Percentiles rank a stretch among this genome's conserved stretches.
Conservation (phyloP, 2,113 vertebrate genomes). For the Eclectus roratus region DNA sequence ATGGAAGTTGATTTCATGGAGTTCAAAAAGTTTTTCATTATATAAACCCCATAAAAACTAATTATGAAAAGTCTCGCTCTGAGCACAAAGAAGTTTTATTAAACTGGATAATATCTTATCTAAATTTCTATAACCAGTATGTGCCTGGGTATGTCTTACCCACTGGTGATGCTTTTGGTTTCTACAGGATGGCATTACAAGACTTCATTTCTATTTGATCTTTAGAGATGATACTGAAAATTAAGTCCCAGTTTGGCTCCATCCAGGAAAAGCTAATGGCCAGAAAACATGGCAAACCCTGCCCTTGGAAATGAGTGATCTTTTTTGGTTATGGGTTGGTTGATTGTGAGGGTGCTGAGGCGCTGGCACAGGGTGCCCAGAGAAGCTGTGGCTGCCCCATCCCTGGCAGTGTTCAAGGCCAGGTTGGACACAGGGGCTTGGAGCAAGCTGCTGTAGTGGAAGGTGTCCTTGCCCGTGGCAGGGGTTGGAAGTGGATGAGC, state of each 20-base stretch:
- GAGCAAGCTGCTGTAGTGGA: background rate
- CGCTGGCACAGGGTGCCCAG: background rate
- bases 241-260: background rate
- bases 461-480: background rate
- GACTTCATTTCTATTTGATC: constrained; percentile 36
- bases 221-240: constrained; percentile 56
- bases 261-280: background rate
- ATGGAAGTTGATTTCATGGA: background rate
- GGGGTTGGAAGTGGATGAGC: background rate
- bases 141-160: background rate
- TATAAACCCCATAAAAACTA: background rate
- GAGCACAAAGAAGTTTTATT: constrained; percentile 33
- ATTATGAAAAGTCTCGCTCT: constrained; percentile 13
- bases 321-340: background rate
- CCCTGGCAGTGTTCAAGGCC: background rate
- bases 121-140: constrained; percentile 3
- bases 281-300: background rate
- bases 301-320: background rate
- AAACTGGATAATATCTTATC: constrained; percentile 26
- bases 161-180: background rate
- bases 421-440: background rate
- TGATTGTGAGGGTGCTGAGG: background rate
- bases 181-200: background rate
- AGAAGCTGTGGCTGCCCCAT: background rate
- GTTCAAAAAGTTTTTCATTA: constrained; percentile 25